phyloP scores from a whole-genome alignment of 2,113 vertebrate species.

The Rhinolophus sinicus region DNA sequence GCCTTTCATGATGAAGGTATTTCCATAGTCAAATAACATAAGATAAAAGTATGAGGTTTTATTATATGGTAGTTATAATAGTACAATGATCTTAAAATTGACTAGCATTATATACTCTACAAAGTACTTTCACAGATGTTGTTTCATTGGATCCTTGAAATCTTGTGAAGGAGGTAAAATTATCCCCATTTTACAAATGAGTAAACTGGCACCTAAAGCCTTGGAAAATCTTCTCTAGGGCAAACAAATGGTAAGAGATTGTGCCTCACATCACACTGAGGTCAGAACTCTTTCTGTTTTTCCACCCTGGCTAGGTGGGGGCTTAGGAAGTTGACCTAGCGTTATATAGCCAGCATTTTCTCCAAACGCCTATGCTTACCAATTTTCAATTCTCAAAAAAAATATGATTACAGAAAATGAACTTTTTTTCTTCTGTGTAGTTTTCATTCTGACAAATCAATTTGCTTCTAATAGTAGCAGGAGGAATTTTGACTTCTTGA shows the following conservation, averaged over 20 bases:
- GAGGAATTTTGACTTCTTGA: slow-evolving; percentile 52
- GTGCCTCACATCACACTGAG: no score
- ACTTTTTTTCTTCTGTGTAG: background rate
- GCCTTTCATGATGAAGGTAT: slow-evolving; percentile 86
- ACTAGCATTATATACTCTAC: background rate
- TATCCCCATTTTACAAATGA: background rate
- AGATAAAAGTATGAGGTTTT: background rate
- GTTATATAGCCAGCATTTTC: background rate
- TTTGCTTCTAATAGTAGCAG: slow-evolving; percentile 27
- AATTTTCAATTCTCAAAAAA: background rate
- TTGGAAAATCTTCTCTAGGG: background rate
- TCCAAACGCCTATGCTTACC: background rate
- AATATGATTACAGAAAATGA: slow-evolving; percentile 1
- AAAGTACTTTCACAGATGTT: background rate
- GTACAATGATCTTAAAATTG: background rate
- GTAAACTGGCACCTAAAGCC: background rate
- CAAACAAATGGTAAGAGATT: background rate
- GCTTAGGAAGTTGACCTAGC: background rate
- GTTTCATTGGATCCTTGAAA: background rate
- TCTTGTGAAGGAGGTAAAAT: background rate
- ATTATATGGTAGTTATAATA: background rate
- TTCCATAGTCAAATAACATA: slow-evolving; percentile 41
- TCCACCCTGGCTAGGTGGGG: background rate
- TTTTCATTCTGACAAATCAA: slow-evolving; percentile 46
- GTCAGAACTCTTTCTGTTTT: background rate